These are phyloP conservation scores for Odontothrips loti DNA, from an alignment of 2,888 invertebrate species.

Conservation along the genomic window DNA sequence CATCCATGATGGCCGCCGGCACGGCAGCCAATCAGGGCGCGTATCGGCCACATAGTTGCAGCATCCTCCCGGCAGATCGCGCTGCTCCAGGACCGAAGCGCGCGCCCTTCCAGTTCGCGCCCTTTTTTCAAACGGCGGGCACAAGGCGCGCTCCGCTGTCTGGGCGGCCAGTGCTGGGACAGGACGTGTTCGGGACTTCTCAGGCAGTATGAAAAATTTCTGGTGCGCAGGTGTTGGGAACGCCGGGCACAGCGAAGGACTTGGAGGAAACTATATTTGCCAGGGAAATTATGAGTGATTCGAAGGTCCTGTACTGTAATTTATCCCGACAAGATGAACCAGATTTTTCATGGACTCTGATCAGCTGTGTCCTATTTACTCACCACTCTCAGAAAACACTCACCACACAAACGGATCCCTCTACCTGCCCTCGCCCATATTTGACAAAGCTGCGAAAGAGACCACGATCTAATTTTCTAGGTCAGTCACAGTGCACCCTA, in stretches of 20 bases:
- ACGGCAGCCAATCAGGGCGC: background rate
- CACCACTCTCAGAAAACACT: too few relatives aligned
- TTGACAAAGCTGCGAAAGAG: too few relatives aligned
- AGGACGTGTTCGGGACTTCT: background rate
- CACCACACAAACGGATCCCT: too few relatives aligned
- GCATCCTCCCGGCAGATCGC: background rate
- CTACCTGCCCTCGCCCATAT: too few relatives aligned
- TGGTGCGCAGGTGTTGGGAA: background rate
- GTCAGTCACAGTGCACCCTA: too few relatives aligned
- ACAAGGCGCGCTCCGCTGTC: background rate
- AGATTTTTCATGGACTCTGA: too few relatives aligned
- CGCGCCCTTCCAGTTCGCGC: background rate
- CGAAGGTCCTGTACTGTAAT: too few relatives aligned
- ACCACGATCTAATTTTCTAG: too few relatives aligned
- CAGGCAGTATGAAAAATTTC: background rate
- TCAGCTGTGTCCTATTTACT: too few relatives aligned
- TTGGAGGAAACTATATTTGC: background rate
- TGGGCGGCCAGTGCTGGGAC: background rate
- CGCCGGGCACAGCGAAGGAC: background rate
- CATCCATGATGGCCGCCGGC: constrained; percentile 11
- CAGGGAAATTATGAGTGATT: background rate
- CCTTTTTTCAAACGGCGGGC: background rate
- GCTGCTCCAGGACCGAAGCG: background rate
- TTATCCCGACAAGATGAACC: too few relatives aligned
- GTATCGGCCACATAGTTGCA: background rate